phyloP scores from a whole-genome alignment of 1,140 invertebrate genomes.

The Tyrophagus putrescentiae region DNA sequence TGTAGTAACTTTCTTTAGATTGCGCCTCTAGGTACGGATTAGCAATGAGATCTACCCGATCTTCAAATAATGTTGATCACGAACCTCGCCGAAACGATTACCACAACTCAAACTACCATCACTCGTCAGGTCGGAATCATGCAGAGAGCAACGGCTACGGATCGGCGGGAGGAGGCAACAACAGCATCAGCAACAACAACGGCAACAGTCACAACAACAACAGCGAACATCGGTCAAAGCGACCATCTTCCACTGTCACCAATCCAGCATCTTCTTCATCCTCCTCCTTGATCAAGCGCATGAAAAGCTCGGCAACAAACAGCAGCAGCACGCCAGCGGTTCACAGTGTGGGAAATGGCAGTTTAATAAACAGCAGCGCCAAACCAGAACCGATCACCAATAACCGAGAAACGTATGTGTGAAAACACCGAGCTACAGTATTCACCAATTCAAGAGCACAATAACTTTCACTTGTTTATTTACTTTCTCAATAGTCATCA shows the following conservation, averaged over 20 bases:
- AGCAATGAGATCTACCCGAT: slow-evolving; percentile 5
- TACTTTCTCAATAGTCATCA: no score
- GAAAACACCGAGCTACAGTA: no score
- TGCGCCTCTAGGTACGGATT: neutral
- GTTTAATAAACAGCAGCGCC: no score
- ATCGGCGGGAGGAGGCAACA: no score
- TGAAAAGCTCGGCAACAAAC: slow-evolving; percentile 12
- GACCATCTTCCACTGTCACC: neutral
- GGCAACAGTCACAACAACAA: neutral
- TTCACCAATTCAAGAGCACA: no score
- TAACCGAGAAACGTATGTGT: no score
- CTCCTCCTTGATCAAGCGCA: slow-evolving; percentile 6
- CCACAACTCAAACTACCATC: neutral
- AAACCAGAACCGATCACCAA: no score
- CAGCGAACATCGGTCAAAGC: slow-evolving; percentile 5
- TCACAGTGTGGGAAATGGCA: no score
- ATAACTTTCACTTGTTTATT: no score
- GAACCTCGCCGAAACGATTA: slow-evolving; percentile 1
- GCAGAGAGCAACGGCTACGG: slow-evolving; percentile 7
- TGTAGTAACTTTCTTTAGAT: neutral
- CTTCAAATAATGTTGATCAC: slow-evolving; percentile 7
- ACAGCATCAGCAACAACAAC: neutral
- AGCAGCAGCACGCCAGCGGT: neutral
- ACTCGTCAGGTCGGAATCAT: slow-evolving; percentile 1
- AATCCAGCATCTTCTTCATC: neutral